Evolutionary conservation across 1,140 invertebrate genomes (phyloP).

Genomic region (Drosophila equinoxialis): DNA sequence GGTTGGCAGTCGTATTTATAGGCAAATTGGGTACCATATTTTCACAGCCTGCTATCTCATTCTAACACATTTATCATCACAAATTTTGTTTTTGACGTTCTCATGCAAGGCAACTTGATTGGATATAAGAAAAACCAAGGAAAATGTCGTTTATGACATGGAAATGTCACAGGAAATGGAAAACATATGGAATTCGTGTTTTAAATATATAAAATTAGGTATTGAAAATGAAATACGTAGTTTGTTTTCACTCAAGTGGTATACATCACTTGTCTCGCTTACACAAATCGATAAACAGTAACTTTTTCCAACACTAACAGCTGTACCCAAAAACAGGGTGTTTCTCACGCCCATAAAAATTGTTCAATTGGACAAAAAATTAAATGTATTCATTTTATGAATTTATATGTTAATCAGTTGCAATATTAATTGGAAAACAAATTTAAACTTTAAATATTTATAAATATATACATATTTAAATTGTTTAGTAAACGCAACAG

Average conservation of each 20-base stretch:
- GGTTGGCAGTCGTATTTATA: slow-evolving; percentile 40
- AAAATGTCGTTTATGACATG: neutral
- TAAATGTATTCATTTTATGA: neutral
- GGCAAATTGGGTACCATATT: neutral
- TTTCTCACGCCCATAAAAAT: neutral
- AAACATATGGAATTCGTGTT: neutral
- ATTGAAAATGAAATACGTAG: slow-evolving; percentile 48
- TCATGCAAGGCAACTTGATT: neutral
- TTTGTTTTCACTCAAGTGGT: slow-evolving; percentile 3
- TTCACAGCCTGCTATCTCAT: slow-evolving; percentile 16
- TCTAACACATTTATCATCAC: slow-evolving; percentile 3
- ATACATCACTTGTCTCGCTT: slow-evolving; percentile 15
- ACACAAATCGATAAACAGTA: slow-evolving; percentile 30
- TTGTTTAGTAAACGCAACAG: no score
- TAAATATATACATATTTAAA: no score
- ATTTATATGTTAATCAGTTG: no score
- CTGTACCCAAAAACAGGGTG: neutral
- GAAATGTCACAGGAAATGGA: neutral
- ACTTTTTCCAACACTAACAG: slow-evolving; percentile 12
- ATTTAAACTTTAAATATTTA: no score
- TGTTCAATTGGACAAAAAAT: neutral
- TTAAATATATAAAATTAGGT: neutral
- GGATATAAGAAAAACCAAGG: neutral
- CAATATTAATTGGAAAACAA: no score
- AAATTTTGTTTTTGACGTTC: neutral